phyloP scores from a whole-genome alignment of 2,113 vertebrate species.

The Ia io region DNA sequence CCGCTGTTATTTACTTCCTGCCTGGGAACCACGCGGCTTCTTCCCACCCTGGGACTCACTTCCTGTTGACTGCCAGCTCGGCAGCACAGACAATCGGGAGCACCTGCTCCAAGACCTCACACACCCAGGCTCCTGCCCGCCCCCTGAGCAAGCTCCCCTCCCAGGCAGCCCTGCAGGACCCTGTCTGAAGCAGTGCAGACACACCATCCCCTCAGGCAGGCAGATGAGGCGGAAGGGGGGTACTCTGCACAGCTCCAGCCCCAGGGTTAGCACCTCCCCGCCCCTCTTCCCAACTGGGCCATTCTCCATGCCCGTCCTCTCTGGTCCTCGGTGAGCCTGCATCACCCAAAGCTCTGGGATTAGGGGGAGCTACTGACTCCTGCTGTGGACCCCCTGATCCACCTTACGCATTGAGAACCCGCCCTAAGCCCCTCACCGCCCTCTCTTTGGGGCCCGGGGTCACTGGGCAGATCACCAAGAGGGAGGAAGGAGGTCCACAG shows the following conservation, averaged over 20 bases:
- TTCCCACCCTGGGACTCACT: slow-evolving; percentile 40
- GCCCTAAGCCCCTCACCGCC: not conserved
- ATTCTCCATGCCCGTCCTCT: not conserved
- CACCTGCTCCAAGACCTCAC: not conserved
- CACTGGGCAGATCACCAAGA: not conserved
- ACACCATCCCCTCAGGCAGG: not conserved
- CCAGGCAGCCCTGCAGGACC: not conserved
- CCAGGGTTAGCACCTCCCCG: not conserved
- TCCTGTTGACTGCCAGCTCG: slow-evolving; percentile 57
- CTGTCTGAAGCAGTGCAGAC: not conserved
- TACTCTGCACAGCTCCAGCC: not conserved
- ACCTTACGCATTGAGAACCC: not conserved
- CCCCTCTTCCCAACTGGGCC: not conserved
- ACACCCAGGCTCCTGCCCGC: not conserved
- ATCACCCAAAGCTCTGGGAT: not conserved
- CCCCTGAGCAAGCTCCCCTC: too few species aligned
- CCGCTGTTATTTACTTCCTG: slow-evolving; percentile 47
- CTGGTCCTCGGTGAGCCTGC: not conserved
- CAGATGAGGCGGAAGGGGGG: rapidly evolving
- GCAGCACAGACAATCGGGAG: not conserved
- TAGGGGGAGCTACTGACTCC: not conserved
- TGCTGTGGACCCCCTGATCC: not conserved
- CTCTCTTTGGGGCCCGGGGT: not conserved
- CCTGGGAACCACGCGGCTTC: not conserved
- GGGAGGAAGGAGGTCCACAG: not conserved